These are phyloP conservation scores for Pycnonotus jocosus DNA, from an alignment of 2,113 vertebrate species.

Conservation along the genomic window DNA sequence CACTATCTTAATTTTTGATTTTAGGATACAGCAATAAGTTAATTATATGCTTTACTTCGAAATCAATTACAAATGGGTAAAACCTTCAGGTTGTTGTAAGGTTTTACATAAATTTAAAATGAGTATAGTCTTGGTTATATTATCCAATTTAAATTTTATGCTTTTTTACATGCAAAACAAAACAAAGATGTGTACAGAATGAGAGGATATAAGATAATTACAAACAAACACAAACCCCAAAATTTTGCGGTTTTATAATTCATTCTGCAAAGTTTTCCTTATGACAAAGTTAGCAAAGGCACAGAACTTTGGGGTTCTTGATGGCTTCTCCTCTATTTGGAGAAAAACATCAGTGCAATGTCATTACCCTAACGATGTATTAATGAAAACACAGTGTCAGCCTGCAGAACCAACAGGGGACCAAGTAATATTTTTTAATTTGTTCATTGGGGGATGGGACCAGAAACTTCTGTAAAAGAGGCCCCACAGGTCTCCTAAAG, in stretches of 20 bases:
- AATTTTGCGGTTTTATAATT: background rate
- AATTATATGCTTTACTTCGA: background rate
- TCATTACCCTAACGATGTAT: slow-evolving; percentile 70
- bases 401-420: slow-evolving; percentile 66
- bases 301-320: background rate
- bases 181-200: background rate
- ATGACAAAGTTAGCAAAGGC: background rate
- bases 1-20: background rate
- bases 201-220: background rate
- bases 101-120: background rate
- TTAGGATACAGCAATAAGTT: background rate
- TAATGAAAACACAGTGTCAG: slow-evolving; percentile 77
- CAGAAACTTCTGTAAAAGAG: slow-evolving; percentile 68
- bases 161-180: background rate
- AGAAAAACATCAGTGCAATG: slow-evolving; percentile 54
- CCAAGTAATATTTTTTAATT: slow-evolving; percentile 78
- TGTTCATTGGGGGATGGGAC: slow-evolving; percentile 71
- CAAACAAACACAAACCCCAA: background rate
- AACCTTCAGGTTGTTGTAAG: background rate
- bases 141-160: background rate
- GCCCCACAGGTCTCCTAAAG: slow-evolving; percentile 76
- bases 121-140: background rate
- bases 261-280: background rate
- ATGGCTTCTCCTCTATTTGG: background rate
- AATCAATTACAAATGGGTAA: background rate